phyloP scores from a whole-genome alignment of 2,888 invertebrate genomes.

The Adineta ricciae region DNA sequence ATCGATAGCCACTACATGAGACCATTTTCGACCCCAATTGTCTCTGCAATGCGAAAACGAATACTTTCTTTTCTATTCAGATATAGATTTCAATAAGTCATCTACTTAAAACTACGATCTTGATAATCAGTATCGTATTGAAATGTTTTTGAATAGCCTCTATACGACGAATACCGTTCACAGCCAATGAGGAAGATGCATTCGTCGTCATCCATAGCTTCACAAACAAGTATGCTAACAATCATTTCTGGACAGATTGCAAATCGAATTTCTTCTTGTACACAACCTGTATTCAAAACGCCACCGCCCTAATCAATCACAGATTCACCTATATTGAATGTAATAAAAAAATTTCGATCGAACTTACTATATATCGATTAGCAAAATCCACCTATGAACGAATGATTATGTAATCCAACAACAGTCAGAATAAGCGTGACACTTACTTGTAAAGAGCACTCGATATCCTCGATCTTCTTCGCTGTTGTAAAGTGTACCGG shows the following conservation, averaged over 20 bases:
- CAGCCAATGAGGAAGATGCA: slow-evolving; percentile 61
- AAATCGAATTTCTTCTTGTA: slow-evolving; percentile 87
- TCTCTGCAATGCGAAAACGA: slow-evolving; percentile 42
- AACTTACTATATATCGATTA: slow-evolving; percentile 57
- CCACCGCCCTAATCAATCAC: slow-evolving; percentile 61
- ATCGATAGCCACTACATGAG: slow-evolving; percentile 73
- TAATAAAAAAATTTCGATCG: not conserved
- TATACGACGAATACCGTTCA: slow-evolving; percentile 57
- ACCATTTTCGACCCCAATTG: slow-evolving; percentile 48
- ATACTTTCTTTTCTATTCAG: slow-evolving; percentile 30
- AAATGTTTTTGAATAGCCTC: slow-evolving; percentile 27
- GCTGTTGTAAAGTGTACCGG: slow-evolving; percentile 62
- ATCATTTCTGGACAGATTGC: slow-evolving; percentile 79
- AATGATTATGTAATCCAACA: too few species aligned
- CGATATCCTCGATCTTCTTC: slow-evolving; percentile 75
- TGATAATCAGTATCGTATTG: slow-evolving; percentile 5
- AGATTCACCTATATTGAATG: not conserved
- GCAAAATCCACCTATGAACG: slow-evolving; percentile 72
- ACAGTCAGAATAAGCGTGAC: not conserved
- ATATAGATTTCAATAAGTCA: not conserved
- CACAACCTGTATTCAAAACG: slow-evolving; percentile 70
- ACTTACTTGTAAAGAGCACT: slow-evolving; percentile 60
- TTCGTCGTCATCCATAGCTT: slow-evolving; percentile 65
- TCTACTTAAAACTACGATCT: slow-evolving; percentile 22
- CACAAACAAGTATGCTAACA: slow-evolving; percentile 69